phyloP scores from a whole-genome alignment of 2,113 vertebrate genomes.

The Psilopogon haemacephalus region DNA sequence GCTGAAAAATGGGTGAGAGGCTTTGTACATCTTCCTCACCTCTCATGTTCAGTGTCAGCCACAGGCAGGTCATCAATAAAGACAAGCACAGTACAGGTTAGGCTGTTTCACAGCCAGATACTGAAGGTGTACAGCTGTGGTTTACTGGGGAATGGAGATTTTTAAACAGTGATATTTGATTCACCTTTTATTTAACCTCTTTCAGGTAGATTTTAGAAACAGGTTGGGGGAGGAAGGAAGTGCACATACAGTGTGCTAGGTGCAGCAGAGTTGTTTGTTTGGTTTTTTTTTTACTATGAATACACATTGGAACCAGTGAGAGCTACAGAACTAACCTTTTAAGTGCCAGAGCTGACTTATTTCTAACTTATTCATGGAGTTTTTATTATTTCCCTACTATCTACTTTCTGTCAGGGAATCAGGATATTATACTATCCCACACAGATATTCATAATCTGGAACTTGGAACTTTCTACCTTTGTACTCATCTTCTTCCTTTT shows the following conservation, averaged over 20 bases:
- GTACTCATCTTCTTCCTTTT: background rate
- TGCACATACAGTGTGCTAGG: too few species aligned
- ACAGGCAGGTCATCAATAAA: background rate
- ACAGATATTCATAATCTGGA: background rate
- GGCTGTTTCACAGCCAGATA: background rate
- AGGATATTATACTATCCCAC: background rate
- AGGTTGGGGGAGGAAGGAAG: background rate
- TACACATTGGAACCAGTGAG: background rate
- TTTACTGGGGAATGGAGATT: background rate
- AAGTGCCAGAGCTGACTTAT: slow-evolving; percentile 12
- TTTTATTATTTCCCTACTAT: slow-evolving; percentile 1
- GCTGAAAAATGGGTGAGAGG: background rate
- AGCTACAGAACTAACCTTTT: slow-evolving; percentile 23
- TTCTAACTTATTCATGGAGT: background rate
- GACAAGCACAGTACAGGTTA: background rate
- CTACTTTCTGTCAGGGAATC: background rate
- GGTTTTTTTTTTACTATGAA: background rate
- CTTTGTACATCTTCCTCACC: background rate
- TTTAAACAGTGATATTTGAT: background rate
- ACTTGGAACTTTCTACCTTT: background rate
- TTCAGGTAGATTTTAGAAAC: background rate
- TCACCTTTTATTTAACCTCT: background rate
- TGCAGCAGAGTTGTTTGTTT: too few species aligned
- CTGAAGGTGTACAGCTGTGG: background rate
- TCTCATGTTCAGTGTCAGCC: background rate